phyloP scores from a whole-genome alignment of 2,888 invertebrate genomes.

The Danaus chrysippus region DNA sequence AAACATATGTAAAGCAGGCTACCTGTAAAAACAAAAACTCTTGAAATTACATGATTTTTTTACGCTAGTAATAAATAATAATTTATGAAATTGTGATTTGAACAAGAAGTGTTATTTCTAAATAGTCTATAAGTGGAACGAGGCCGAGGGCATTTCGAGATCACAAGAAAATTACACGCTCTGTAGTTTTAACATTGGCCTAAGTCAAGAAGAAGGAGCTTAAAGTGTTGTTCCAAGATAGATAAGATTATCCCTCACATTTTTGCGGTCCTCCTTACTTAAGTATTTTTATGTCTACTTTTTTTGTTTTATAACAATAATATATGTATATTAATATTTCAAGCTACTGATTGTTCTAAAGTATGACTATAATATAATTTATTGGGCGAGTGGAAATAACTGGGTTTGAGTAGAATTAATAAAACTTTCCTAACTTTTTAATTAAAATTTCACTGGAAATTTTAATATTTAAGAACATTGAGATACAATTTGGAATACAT shows the following conservation, averaged over 20 bases:
- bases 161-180: conserved; percentile 61
- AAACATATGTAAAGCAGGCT: too few relatives aligned
- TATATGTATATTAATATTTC: not conserved
- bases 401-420: too few relatives aligned
- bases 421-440: too few relatives aligned
- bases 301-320: not conserved
- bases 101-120: not conserved
- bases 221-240: conserved; percentile 5
- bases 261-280: conserved; percentile 3
- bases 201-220: conserved; percentile 34
- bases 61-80: too few relatives aligned
- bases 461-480: too few relatives aligned
- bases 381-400: too few relatives aligned
- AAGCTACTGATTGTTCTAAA: not conserved
- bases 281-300: not conserved
- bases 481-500: too few relatives aligned
- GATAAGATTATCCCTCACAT: conserved; percentile 4
- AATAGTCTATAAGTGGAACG: conserved; percentile 38
- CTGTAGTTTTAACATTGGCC: conserved; percentile 41
- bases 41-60: too few relatives aligned
- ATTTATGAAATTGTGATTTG: not conserved
- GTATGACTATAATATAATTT: not conserved
- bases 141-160: conserved; percentile 49
- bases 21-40: too few relatives aligned
- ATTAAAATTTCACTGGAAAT: too few relatives aligned